phyloP scores from a whole-genome alignment of 2,113 vertebrate species.

The Lepisosteus osseus region DNA sequence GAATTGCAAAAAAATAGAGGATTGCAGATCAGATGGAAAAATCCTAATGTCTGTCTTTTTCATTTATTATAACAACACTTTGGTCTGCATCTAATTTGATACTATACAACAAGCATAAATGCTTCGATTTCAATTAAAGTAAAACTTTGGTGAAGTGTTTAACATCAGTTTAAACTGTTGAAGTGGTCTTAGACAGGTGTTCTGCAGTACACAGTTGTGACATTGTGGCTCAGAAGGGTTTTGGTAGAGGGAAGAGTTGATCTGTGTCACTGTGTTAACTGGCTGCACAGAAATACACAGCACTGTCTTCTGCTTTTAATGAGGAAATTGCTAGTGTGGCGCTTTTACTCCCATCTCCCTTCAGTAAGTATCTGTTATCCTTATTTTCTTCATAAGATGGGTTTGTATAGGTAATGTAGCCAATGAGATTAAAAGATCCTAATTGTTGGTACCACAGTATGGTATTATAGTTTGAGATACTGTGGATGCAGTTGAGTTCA shows the following conservation, averaged over 20 bases:
- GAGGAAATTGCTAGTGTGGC: conserved; percentile 41
- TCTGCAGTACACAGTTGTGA: too few relatives aligned
- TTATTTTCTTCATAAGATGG: background rate
- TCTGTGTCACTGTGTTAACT: conserved; percentile 51
- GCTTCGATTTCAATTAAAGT: too few relatives aligned
- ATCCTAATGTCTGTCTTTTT: too few relatives aligned
- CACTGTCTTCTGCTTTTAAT: conserved; percentile 29
- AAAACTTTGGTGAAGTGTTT: too few relatives aligned
- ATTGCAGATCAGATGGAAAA: too few relatives aligned
- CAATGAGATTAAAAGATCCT: conserved; percentile 26
- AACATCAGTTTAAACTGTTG: too few relatives aligned
- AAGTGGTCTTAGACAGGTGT: too few relatives aligned
- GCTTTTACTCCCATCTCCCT: background rate
- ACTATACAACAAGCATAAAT: too few relatives aligned
- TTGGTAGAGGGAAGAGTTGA: conserved; percentile 31
- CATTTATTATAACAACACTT: too few relatives aligned
- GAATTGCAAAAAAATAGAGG: too few relatives aligned
- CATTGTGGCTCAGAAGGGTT: conserved; percentile 10
- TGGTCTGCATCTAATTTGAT: too few relatives aligned
- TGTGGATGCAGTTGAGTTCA: conserved; percentile 28
- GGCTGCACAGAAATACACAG: conserved; percentile 59
- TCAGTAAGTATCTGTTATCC: background rate
- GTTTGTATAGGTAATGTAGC: conserved; percentile 5
- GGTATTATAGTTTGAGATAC: background rate
- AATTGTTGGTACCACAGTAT: conserved; percentile 35